Evolutionary conservation across 2,888 invertebrate genomes (phyloP), one percentile per base, ranked within the genome.

Genomic region (Brassicogethes aeneus): DNA sequence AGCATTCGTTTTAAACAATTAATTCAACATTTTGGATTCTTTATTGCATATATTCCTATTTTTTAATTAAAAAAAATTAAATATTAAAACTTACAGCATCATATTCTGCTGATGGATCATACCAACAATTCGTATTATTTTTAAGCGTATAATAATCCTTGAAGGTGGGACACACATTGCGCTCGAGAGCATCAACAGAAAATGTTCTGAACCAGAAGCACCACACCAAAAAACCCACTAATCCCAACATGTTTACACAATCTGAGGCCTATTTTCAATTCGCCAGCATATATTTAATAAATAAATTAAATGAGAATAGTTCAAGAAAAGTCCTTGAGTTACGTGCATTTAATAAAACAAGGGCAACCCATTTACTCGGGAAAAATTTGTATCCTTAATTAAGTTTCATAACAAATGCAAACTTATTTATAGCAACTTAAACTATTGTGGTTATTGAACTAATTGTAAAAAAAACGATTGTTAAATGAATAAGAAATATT

Each of bases 121-220:
- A 65, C 57, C 62, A 66, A 48, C 66, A 67, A 33, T 59, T 64
- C 30, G 61, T 50, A 45, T 64, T 67, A 37, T 57, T 55, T 37
- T 57, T 55, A 17, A 64, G 52, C 2, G 61, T 59, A 42, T 61
- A 59, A 47, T 67, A 67, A 52, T 66, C 66, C 39, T 58, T 46
- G 39, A 60, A 60, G 7, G 60, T 64, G 10, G 60, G 60, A 47
- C 67, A 67, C 40, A 65, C 65, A 52, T 67, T 67, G 42, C 61
- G 65, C 37, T 52, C 43, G 23, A 47, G 37, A 34, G 44, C 43
- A 7, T 23, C 23, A 7, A 10, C 23, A 23, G 23, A 10, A 14
- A 32, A 37, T 35, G 23, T 23, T 10, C 42, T 17, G 17, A 13
- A 17, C 13, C 17, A 30, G 17, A 37, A 10, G 13, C 29, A 39